Evolutionary conservation across 1,140 invertebrate genomes (phyloP), one percentile per base, ranked within the genome.

Genomic region (Leptopilina boulardi): DNA sequence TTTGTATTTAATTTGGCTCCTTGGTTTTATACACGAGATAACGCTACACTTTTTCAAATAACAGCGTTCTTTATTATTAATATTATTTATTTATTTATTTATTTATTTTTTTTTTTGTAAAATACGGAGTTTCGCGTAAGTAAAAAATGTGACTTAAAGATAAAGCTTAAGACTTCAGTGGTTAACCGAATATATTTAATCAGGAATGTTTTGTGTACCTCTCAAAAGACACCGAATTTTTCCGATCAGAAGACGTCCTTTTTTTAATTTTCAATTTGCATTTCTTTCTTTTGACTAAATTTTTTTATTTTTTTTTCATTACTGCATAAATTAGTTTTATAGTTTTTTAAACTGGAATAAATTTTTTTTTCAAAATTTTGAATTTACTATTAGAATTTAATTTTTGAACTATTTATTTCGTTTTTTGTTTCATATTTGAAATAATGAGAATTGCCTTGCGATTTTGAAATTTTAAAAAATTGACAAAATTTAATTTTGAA

Each of bases 141-240:
- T 66, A 66, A 66, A 66, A 66, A 66, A 66, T 11, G 59, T 66
- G 21, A 66, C 59, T 66, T 66, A 66, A 66, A 66, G 59, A 66
- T 66, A 66, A 66, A 66, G 59, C 59, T 66, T 66, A 66, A 66
- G 59, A 66, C 59, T 66, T 66, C 59, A 66, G 59, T 66, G 26
- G 11, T 4, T 66, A 66, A 66, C 59, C 59, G 59, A 66, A 66
- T 66, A n/a, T n/a, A 66, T 34, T 66, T 30, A 66, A 66, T 26
- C 21, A 66, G 59, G 59, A 66, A 66, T 66, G 59, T 66, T 66
- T 66, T 66, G 59, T 26, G 59, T 66, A 66, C 59, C 59, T 6
- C 6, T 66, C 59, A 66, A 3, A n/a, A 34, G 26, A 30, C 5
- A n/a, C 59, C 59, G 23, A 66, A 66, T n/a, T n/a, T 30, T 30